A percentile compares a stretch with the other conserved stretches of the same genome.
Evolutionary conservation across 2,888 invertebrate species (phyloP).

Genomic region (Nebria brevicollis): DNA sequence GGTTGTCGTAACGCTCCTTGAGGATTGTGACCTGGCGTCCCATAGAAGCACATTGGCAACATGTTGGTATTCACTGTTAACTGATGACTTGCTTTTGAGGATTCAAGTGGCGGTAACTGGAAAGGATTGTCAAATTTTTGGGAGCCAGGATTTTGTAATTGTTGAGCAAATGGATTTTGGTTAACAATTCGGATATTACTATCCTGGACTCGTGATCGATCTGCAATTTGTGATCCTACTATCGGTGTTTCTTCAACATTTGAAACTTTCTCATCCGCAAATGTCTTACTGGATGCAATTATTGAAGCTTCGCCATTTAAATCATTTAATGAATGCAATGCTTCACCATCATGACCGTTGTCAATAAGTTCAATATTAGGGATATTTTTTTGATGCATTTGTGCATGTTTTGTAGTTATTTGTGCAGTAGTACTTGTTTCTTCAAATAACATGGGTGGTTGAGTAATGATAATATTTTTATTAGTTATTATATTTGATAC

Average conservation of each 20-base stretch:
- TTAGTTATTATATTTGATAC: background rate
- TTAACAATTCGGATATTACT: conserved; percentile 38
- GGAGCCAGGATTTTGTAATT: conserved; percentile 32
- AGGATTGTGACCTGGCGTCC: conserved; percentile 25
- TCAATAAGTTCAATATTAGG: background rate
- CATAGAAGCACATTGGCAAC: conserved; percentile 41
- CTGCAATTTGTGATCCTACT: background rate
- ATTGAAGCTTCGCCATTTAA: background rate
- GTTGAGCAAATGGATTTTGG: conserved; percentile 37
- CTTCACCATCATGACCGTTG: background rate
- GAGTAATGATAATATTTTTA: background rate
- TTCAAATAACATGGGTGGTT: background rate
- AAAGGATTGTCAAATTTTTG: conserved; percentile 32
- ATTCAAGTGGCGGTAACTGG: conserved; percentile 29
- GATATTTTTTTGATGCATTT: background rate
- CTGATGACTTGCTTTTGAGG: conserved; percentile 42
- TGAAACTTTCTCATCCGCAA: background rate
- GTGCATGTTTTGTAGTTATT: background rate
- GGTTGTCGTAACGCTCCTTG: conserved; percentile 26
- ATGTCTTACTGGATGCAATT: background rate
- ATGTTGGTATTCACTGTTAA: conserved; percentile 41
- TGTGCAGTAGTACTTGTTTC: background rate
- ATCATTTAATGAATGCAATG: background rate
- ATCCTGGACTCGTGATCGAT: background rate
- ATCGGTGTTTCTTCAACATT: background rate